A percentile compares a stretch with the other conserved stretches of the same genome.
Evolutionary conservation across 1,140 invertebrate genomes (phyloP).

Genomic region (Meloidogyne chitwoodi): DNA sequence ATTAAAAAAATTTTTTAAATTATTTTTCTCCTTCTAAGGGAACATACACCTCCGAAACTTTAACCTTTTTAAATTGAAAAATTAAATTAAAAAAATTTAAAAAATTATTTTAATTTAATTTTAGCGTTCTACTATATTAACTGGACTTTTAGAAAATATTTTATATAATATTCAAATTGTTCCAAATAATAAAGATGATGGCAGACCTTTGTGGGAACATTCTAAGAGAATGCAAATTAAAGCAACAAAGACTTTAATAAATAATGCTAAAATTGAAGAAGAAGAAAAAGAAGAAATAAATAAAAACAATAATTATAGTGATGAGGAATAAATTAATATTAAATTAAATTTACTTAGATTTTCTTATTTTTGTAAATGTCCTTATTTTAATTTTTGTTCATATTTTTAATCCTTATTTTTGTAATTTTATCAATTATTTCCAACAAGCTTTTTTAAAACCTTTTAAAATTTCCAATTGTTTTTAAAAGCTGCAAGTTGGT

Average conservation of each 20-base stretch:
- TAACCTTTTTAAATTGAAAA: no score
- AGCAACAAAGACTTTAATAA: not conserved
- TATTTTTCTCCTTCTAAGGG: no score
- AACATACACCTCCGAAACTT: no score
- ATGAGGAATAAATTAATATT: not conserved
- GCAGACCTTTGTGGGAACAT: constrained; percentile 4
- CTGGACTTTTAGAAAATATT: constrained; percentile 32
- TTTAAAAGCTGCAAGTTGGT: no score
- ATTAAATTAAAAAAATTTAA: not conserved
- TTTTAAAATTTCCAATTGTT: no score
- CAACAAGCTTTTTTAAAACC: no score
- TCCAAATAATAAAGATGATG: constrained; percentile 20
- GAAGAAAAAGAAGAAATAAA: not conserved
- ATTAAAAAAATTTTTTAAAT: no score
- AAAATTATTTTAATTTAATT: not conserved
- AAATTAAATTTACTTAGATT: not conserved
- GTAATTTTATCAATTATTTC: no score
- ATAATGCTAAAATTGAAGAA: not conserved
- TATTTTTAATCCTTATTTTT: no score
- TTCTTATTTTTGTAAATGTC: no score
- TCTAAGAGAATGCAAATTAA: constrained; percentile 5
- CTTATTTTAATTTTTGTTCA: no score
- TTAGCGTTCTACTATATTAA: constrained; percentile 42
- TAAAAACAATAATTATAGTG: not conserved
- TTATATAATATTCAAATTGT: constrained; percentile 47